A percentile compares a stretch with the other conserved stretches of the same genome.
Conservation (phyloP, 1,140 invertebrate genomes). For the Dendrolimus kikuchii region DNA sequence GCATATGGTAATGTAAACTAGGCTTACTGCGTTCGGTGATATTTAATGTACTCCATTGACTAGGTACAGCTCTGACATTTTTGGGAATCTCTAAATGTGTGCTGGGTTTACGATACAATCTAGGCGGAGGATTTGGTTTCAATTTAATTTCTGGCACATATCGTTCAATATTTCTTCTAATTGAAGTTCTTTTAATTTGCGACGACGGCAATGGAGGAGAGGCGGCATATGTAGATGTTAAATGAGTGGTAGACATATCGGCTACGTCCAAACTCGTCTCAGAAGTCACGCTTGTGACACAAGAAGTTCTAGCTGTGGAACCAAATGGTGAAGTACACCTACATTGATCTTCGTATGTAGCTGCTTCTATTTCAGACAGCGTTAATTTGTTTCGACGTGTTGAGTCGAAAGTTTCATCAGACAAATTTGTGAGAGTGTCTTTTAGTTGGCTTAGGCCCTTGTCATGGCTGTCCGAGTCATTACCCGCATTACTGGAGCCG, state of each 20-base stretch:
- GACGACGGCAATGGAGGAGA: conserved; percentile 48
- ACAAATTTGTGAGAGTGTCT: conserved; percentile 30
- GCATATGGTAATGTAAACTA: conserved; percentile 68
- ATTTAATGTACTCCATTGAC: conserved; percentile 67
- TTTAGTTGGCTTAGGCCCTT: conserved; percentile 34
- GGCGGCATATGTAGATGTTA: conserved; percentile 57
- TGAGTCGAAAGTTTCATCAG: conserved; percentile 28
- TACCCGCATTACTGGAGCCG: conserved; percentile 27
- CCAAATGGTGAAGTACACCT: conserved; percentile 81
- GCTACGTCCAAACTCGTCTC: conserved; percentile 68
- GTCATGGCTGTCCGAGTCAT: conserved; percentile 49
- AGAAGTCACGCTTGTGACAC: conserved; percentile 70
- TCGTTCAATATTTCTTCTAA: conserved; percentile 53
- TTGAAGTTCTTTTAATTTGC: conserved; percentile 61
- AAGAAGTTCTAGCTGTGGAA: conserved; percentile 77
- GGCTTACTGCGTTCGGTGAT: conserved; percentile 64
- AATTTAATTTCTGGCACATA: conserved; percentile 54
- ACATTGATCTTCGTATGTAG: conserved; percentile 79
- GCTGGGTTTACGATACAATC: conserved; percentile 62
- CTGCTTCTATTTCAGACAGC: conserved; percentile 76
- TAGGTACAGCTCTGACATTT: conserved; percentile 58
- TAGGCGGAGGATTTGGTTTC: conserved; percentile 55
- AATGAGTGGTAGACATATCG: conserved; percentile 63
- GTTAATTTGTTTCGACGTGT: conserved; percentile 57
- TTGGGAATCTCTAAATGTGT: conserved; percentile 60